Evolutionary conservation across 2,113 vertebrate species (phyloP).

Genomic region (Indicator indicator): DNA sequence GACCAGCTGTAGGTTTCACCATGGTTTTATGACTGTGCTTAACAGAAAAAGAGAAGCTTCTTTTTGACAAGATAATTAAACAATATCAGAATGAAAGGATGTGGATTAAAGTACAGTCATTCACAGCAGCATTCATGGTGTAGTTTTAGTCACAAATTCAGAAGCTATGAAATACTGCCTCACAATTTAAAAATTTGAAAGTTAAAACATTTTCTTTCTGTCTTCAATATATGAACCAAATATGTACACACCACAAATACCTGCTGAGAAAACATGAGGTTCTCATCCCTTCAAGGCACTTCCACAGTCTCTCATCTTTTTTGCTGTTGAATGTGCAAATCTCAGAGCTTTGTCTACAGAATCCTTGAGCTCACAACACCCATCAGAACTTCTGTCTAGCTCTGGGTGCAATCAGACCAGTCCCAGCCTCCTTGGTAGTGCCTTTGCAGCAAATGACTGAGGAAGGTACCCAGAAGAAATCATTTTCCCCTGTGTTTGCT

Average conservation of each 20-base stretch:
- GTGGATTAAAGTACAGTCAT: not conserved
- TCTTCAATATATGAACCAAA: not conserved
- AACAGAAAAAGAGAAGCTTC: not conserved
- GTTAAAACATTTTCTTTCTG: not conserved
- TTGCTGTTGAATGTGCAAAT: not conserved
- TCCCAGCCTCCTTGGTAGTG: not conserved
- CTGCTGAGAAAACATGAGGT: not conserved
- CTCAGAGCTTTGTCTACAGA: not conserved
- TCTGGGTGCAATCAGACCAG: not conserved
- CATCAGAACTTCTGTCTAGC: not conserved
- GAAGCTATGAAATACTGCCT: not conserved
- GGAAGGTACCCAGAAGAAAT: not conserved
- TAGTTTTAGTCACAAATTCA: not conserved
- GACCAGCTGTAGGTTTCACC: not conserved
- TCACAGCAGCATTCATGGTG: not conserved
- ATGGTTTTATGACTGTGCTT: not conserved
- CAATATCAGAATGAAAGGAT: not conserved
- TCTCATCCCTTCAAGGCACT: not conserved
- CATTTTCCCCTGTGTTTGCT: not conserved
- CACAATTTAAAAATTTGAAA: not conserved
- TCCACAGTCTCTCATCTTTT: not conserved
- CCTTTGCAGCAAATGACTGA: not conserved
- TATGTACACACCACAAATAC: not conserved
- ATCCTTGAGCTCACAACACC: not conserved
- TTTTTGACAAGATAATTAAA: conserved; percentile 22